These are phyloP conservation scores for Amphipoea oculea DNA, from an alignment of 2,888 invertebrate genomes.

Conservation along the genomic window DNA sequence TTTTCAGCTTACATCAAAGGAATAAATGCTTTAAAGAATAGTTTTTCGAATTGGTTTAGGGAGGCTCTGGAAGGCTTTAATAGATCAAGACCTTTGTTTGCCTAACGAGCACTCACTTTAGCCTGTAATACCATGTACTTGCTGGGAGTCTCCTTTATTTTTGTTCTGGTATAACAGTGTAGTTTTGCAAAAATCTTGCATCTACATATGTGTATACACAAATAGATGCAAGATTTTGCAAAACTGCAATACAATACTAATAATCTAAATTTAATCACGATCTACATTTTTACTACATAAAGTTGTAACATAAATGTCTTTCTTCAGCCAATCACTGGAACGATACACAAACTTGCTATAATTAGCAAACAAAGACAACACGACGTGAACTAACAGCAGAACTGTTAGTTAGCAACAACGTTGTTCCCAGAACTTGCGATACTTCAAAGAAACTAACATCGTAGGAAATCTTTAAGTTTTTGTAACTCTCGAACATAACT, in stretches of 20 bases:
- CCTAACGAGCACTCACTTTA: background rate
- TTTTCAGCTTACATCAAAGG: conserved; percentile 47
- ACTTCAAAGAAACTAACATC: conserved; percentile 35
- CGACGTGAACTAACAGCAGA: conserved; percentile 36
- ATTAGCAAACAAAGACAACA: conserved; percentile 17
- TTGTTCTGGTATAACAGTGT: background rate
- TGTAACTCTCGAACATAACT: conserved; percentile 25
- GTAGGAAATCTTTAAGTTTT: conserved; percentile 47
- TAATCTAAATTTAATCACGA: background rate
- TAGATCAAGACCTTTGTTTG: conserved; percentile 43
- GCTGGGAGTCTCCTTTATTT: background rate
- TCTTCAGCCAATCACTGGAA: conserved; percentile 26
- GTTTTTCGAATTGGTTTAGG: conserved; percentile 34
- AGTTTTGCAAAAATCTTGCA: background rate
- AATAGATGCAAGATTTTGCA: no score
- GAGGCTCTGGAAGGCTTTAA: conserved; percentile 18
- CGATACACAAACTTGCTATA: conserved; percentile 26
- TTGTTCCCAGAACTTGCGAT: conserved; percentile 26
- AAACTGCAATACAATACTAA: background rate
- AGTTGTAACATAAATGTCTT: background rate
- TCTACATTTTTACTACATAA: background rate
- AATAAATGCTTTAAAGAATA: conserved; percentile 24
- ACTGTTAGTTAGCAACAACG: conserved; percentile 35
- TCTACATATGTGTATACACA: background rate
- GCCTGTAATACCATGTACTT: background rate